Percentiles rank a stretch among this genome's conserved stretches.
Conservation (phyloP, 2,113 vertebrate species). For the Pteronura brasiliensis region DNA sequence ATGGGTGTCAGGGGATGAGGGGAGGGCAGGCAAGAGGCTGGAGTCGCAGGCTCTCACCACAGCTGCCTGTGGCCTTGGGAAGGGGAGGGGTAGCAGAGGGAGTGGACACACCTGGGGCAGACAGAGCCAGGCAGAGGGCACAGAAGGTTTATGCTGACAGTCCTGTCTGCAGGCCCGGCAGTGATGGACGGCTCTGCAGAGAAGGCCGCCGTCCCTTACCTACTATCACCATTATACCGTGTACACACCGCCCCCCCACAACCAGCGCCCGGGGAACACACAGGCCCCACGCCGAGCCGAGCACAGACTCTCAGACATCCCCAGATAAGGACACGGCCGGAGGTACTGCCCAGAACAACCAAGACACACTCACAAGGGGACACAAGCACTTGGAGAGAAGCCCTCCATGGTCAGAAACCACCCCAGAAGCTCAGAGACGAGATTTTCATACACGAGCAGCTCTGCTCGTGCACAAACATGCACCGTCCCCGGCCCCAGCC, state of each 20-base stretch:
- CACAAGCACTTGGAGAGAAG: background rate
- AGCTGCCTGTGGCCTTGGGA: background rate
- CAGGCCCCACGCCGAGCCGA: background rate
- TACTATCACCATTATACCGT: no score
- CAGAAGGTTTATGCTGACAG: conserved; percentile 51
- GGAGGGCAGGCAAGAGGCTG: no score
- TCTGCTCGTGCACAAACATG: background rate
- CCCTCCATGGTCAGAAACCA: background rate
- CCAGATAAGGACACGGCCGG: background rate
- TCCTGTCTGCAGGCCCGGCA: conserved; percentile 24
- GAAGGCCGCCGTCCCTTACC: background rate
- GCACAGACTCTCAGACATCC: background rate
- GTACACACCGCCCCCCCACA: fast-evolving
- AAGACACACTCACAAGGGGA: background rate
- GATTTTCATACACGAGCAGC: fast-evolving
- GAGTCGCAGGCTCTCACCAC: background rate
- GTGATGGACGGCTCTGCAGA: conserved; percentile 37
- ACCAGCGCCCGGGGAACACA: fast-evolving
- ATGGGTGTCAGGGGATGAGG: background rate
- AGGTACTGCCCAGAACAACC: background rate
- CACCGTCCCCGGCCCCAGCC: fast-evolving
- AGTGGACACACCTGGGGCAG: background rate
- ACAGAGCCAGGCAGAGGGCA: conserved; percentile 15
- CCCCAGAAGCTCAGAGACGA: background rate
- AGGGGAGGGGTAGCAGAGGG: background rate